phyloP scores from a whole-genome alignment of 2,113 vertebrate genomes.

The Bubalus kerabau region DNA sequence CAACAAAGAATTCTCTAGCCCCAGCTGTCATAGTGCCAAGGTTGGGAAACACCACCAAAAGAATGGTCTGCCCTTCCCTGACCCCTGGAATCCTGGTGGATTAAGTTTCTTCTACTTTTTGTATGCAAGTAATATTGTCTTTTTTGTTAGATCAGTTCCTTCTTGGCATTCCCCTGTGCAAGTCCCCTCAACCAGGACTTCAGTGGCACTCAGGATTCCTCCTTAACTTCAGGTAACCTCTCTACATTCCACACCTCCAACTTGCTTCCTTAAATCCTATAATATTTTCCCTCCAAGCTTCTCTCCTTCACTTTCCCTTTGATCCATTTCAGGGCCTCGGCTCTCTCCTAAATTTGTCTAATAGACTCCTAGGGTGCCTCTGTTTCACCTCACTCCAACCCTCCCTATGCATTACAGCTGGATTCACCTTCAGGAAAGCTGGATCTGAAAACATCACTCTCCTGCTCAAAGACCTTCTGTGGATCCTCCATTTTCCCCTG shows the following conservation, averaged over 20 bases:
- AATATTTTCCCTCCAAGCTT: not conserved
- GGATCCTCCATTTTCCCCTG: not conserved
- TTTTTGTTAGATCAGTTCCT: not conserved
- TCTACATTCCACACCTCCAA: not conserved
- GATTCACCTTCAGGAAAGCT: not conserved
- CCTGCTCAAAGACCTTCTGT: not conserved
- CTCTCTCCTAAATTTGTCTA: not conserved
- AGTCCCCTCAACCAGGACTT: not conserved
- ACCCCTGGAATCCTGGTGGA: not conserved
- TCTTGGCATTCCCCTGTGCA: not conserved
- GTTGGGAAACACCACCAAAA: not conserved
- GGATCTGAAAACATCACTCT: not conserved
- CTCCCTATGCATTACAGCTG: not conserved
- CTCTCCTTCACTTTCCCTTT: not conserved
- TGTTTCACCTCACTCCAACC: not conserved
- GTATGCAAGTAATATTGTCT: fast-evolving
- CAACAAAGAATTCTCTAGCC: not conserved
- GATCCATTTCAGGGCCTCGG: not conserved
- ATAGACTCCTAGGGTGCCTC: not conserved
- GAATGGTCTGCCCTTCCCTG: not conserved
- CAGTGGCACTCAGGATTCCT: no score
- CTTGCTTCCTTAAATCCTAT: not conserved
- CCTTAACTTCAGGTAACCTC: not conserved
- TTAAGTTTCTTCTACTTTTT: not conserved
- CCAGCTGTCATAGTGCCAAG: not conserved